Conservation (phyloP, 2,797 vertebrate species). For the Crocidura indochinensis region DNA sequence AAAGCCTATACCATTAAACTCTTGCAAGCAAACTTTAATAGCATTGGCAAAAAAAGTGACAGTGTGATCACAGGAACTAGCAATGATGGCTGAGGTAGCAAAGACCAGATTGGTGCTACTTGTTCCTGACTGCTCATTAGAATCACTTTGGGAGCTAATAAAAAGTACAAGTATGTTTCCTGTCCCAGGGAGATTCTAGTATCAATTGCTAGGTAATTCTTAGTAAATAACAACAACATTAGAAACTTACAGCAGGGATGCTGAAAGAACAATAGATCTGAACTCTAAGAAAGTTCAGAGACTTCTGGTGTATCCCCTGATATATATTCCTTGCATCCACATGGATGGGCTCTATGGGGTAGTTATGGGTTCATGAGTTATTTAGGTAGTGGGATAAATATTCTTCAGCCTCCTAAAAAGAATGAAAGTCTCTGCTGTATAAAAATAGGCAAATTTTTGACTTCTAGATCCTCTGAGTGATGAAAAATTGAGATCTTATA, state of each 20-base stretch:
- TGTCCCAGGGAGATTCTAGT: not conserved
- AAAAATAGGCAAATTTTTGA: not conserved
- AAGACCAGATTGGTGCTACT: not conserved
- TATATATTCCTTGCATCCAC: fast-evolving
- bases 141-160: not conserved
- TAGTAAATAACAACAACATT: too few relatives aligned
- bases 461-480: not conserved
- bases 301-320: not conserved
- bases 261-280: not conserved
- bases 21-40: not conserved
- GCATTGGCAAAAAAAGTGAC: not conserved
- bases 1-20: not conserved
- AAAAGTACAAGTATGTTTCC: not conserved
- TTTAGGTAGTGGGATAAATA: not conserved
- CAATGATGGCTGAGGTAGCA: not conserved
- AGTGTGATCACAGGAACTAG: not conserved
- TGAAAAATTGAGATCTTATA: not conserved
- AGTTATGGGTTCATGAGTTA: not conserved
- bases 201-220: not conserved
- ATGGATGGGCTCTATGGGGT: not conserved
- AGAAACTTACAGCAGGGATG: not conserved
- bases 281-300: not conserved
- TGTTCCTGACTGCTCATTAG: not conserved
- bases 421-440: not conserved
- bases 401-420: not conserved